phyloP scores from a whole-genome alignment of 1,140 invertebrate species.

The Penaeus vannamei region DNA sequence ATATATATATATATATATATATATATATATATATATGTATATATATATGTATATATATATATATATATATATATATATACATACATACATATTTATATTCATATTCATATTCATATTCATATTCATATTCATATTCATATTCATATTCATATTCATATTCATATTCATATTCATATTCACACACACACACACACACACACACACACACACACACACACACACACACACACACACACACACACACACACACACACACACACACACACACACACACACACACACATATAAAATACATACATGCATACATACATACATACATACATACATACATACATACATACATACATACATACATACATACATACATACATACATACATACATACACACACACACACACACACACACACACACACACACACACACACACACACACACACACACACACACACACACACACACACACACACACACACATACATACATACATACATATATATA shows the following conservation, averaged over 20 bases:
- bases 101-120: too few relatives aligned
- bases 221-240: too few relatives aligned
- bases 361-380: slow-evolving; percentile 5
- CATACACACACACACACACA: background rate
- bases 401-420: too few relatives aligned
- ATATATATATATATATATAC: too few relatives aligned
- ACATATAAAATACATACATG: background rate
- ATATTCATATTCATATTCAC: too few relatives aligned
- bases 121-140: too few relatives aligned
- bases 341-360: slow-evolving; percentile 1
- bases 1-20: background rate
- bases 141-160: too few relatives aligned
- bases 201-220: too few relatives aligned
- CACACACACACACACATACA: background rate
- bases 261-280: background rate
- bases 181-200: too few relatives aligned
- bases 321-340: background rate
- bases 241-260: slow-evolving; percentile 43
- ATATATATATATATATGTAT: background rate
- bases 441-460: too few relatives aligned
- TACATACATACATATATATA: background rate
- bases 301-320: background rate
- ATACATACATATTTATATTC: too few relatives aligned
- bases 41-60: background rate
- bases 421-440: too few relatives aligned